phyloP scores from a whole-genome alignment of 2,888 invertebrate species.

The Cephus pygmeus region DNA sequence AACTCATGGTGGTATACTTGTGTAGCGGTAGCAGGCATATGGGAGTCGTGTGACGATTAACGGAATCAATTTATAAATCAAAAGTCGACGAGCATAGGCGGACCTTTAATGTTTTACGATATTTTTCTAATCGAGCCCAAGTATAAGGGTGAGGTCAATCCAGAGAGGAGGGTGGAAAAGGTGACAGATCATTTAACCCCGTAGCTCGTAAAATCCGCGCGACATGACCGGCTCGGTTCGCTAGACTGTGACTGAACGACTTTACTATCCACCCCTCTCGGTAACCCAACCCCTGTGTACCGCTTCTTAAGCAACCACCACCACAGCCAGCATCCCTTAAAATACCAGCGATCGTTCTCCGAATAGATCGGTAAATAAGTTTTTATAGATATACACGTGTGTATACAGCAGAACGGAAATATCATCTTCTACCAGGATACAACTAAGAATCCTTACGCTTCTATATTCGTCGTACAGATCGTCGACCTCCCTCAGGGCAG shows the following conservation, averaged over 20 bases:
- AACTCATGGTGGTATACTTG: not conserved
- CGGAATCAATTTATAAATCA: not conserved
- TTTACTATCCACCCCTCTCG: constrained; percentile 15
- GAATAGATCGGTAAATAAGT: not conserved
- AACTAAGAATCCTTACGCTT: not conserved
- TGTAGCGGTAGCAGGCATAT: not conserved
- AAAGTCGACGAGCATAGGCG: too few relatives aligned
- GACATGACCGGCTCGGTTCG: constrained; percentile 35
- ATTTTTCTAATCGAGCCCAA: constrained; percentile 14
- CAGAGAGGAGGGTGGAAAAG: constrained; percentile 36
- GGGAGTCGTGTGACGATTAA: not conserved
- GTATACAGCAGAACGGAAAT: not conserved
- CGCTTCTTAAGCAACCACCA: not conserved
- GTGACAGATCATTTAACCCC: constrained; percentile 58
- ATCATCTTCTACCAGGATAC: not conserved
- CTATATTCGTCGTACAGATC: not conserved
- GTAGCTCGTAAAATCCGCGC: constrained; percentile 49
- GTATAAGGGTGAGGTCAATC: not conserved
- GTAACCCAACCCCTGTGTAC: not conserved
- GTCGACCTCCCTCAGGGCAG: not conserved
- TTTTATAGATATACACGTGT: too few relatives aligned
- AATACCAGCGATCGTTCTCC: not conserved
- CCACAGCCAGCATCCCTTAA: not conserved
- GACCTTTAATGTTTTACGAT: constrained; percentile 12
- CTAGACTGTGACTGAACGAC: constrained; percentile 49